Conservation (phyloP, 1,140 invertebrate genomes). For the Pteromalus puparum region DNA sequence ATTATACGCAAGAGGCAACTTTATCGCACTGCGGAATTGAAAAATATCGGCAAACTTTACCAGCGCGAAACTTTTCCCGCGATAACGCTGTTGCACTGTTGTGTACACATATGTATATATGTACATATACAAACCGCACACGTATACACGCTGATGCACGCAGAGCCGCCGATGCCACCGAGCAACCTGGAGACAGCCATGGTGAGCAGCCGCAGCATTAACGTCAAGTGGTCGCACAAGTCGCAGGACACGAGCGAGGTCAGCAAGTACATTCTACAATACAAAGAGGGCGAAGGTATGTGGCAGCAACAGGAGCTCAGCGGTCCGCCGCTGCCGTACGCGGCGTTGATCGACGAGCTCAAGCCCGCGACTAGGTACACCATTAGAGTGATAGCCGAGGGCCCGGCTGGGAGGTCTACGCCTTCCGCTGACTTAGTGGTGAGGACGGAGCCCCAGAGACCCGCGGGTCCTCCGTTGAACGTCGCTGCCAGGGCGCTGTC, state of each 20-base stretch:
- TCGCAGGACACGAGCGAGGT: slow-evolving; percentile 82
- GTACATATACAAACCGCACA: too few relatives aligned
- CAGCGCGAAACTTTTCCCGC: neutral
- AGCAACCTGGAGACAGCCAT: slow-evolving; percentile 81
- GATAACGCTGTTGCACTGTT: neutral
- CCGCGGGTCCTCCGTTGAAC: slow-evolving; percentile 84
- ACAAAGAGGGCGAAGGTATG: slow-evolving; percentile 79
- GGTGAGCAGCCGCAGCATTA: slow-evolving; percentile 82
- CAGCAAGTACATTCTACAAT: slow-evolving; percentile 85
- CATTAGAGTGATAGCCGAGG: slow-evolving; percentile 85
- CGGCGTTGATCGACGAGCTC: slow-evolving; percentile 81
- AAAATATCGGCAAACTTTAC: slow-evolving; percentile 8
- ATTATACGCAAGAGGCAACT: neutral
- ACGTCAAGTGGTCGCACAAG: slow-evolving; percentile 86
- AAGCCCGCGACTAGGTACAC: slow-evolving; percentile 87
- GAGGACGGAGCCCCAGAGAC: slow-evolving; percentile 86
- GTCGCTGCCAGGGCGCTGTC: slow-evolving; percentile 83
- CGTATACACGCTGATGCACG: slow-evolving; percentile 9
- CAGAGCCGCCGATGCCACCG: slow-evolving; percentile 85
- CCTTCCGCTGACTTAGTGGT: slow-evolving; percentile 83
- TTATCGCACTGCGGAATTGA: neutral
- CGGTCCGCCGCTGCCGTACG: slow-evolving; percentile 78
- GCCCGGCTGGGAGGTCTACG: slow-evolving; percentile 83
- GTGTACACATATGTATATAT: slow-evolving; percentile 11
- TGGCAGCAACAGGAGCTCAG: slow-evolving; percentile 83